Conservation (phyloP, 2,888 invertebrate genomes). For the Acronicta alni region DNA sequence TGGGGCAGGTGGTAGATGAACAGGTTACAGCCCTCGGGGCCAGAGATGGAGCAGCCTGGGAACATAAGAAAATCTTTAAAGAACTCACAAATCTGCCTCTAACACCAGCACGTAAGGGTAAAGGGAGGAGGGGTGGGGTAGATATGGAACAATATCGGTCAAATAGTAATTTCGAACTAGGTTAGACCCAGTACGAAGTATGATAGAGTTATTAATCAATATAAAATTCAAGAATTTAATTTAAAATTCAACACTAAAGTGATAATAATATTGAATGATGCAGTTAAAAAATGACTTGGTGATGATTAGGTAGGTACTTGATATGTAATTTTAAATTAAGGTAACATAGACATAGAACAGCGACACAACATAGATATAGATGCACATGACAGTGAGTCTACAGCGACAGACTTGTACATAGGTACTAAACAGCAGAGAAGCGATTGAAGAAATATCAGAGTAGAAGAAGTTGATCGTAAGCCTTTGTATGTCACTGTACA, state of each 20-base stretch:
- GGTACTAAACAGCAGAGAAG: conserved; percentile 15
- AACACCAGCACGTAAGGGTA: conserved; percentile 61
- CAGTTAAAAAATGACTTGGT: conserved; percentile 9
- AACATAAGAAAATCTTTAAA: conserved; percentile 92
- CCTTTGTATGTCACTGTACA: conserved; percentile 43
- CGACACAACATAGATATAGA: conserved; percentile 54
- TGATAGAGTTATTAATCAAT: no score
- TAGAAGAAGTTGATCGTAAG: conserved; percentile 13
- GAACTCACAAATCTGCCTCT: conserved; percentile 89
- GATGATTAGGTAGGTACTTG: background rate
- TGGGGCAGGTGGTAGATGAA: conserved; percentile 99
- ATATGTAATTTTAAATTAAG: conserved; percentile 8
- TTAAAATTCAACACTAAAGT: no score
- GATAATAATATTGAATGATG: background rate
- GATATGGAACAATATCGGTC: background rate
- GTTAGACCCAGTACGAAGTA: no score
- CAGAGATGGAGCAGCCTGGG: conserved; percentile 98
- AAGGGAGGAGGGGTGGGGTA: background rate
- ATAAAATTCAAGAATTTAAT: no score
- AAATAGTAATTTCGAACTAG: no score
- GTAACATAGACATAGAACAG: conserved; percentile 26
- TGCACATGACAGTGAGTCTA: conserved; percentile 61
- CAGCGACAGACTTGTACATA: conserved; percentile 60
- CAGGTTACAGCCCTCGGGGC: conserved; percentile 99
- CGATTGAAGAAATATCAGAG: conserved; percentile 30